These are phyloP conservation scores for Branchinecta lindahli DNA, from an alignment of 1,140 invertebrate species.

Conservation along the genomic window DNA sequence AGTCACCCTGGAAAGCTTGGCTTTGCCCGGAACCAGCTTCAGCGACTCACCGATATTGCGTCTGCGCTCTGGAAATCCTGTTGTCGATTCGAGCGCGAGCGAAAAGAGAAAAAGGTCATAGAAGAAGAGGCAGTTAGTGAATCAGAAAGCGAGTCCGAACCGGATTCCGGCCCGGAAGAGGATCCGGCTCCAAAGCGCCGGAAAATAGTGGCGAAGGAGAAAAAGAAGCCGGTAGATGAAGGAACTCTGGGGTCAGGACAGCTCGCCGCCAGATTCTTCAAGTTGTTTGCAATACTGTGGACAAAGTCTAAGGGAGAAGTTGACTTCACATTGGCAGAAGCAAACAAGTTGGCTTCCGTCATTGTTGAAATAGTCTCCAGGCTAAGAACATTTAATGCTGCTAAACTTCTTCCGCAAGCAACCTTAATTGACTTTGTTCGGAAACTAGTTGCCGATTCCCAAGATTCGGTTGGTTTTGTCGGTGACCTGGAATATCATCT, in stretches of 20 bases:
- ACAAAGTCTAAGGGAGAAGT: neutral
- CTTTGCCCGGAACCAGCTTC: neutral
- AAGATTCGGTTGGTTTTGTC: neutral
- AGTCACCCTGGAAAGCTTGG: neutral
- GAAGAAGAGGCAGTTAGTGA: too few relatives aligned
- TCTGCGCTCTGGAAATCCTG: neutral
- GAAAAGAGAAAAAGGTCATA: too few relatives aligned
- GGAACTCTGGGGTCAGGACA: too few relatives aligned
- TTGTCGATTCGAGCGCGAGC: too few relatives aligned
- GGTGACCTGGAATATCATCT: neutral
- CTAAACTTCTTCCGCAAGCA: neutral
- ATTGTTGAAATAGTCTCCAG: too few relatives aligned
- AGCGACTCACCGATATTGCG: neutral
- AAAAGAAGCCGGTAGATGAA: too few relatives aligned
- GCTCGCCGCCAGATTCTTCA: neutral
- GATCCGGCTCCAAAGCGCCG: neutral
- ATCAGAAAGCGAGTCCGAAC: too few relatives aligned
- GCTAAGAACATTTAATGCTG: neutral
- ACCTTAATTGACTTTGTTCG: neutral
- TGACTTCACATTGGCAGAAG: neutral
- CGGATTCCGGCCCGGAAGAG: neutral
- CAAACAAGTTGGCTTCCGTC: neutral
- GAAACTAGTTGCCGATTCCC: neutral
- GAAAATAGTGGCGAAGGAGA: neutral
- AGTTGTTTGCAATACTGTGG: neutral